These are phyloP conservation scores for Dusona sp. DNA, from an alignment of 2,888 invertebrate species.

Conservation along the genomic window DNA sequence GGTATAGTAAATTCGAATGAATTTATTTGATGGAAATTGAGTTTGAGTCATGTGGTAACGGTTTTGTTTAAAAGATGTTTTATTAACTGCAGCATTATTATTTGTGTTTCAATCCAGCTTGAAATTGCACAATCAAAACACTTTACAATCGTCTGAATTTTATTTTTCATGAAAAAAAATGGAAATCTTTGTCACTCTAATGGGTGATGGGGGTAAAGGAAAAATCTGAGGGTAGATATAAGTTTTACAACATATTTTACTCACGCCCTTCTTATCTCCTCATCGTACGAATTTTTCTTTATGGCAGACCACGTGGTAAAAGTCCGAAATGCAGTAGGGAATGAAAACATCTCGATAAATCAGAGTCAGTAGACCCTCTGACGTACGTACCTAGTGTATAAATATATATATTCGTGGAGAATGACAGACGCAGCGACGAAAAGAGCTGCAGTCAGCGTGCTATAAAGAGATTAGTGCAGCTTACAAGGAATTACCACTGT, in stretches of 20 bases:
- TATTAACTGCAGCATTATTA: not conserved
- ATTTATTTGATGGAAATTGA: not conserved
- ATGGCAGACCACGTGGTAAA: conserved; percentile 71
- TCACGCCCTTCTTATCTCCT: conserved; percentile 12
- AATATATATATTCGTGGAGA: conserved; percentile 15
- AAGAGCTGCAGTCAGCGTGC: conserved; percentile 65
- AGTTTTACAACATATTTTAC: conserved; percentile 36
- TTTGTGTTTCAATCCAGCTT: not conserved
- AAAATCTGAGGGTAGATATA: conserved; percentile 18
- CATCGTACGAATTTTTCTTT: conserved; percentile 56
- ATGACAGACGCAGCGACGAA: conserved; percentile 53
- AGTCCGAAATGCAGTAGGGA: conserved; percentile 75
- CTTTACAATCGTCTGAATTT: not conserved
- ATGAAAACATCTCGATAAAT: conserved; percentile 84
- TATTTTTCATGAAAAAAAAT: not conserved
- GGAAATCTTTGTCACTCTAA: not conserved
- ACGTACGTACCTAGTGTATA: conserved; percentile 30
- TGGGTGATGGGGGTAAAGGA: not conserved
- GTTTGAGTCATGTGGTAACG: not conserved
- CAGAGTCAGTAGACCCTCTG: conserved; percentile 71
- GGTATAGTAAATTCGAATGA: not conserved
- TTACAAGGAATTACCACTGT: conserved; percentile 79
- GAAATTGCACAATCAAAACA: not conserved
- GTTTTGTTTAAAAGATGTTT: not conserved
- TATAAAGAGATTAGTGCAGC: conserved; percentile 81